phyloP scores from a whole-genome alignment of 2,113 vertebrate species.

The Pygathrix nemaeus region DNA sequence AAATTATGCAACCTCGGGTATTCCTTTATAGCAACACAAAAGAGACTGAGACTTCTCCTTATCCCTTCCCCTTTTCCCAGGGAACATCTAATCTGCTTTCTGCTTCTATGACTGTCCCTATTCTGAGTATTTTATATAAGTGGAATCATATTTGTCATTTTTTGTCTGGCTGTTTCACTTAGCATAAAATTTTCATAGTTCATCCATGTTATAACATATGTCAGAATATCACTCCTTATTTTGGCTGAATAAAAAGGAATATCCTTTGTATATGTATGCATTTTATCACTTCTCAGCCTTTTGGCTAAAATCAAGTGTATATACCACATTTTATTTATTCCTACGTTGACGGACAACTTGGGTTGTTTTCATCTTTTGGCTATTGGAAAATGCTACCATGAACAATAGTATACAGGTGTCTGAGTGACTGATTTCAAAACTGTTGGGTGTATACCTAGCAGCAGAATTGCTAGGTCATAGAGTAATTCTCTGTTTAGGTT shows the following conservation, averaged over 20 bases:
- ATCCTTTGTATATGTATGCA: too few relatives aligned
- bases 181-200: not conserved
- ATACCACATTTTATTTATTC: not conserved
- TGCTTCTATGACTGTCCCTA: not conserved
- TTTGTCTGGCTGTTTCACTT: not conserved
- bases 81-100: not conserved
- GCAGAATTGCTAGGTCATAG: not conserved
- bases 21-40: not conserved
- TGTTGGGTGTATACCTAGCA: not conserved
- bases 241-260: not conserved
- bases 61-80: not conserved
- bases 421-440: not conserved
- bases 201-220: not conserved
- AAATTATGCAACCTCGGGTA: not conserved
- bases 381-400: not conserved
- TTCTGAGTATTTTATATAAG: not conserved
- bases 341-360: not conserved
- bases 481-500: not conserved
- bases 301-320: too few relatives aligned
- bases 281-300: too few relatives aligned
- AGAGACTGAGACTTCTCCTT: not conserved
- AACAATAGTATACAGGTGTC: not conserved
- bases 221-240: not conserved
- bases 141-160: not conserved
- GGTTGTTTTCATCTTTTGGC: not conserved